Conservation (phyloP, 2,797 vertebrate species). For the Loriculus beryllinus region DNA sequence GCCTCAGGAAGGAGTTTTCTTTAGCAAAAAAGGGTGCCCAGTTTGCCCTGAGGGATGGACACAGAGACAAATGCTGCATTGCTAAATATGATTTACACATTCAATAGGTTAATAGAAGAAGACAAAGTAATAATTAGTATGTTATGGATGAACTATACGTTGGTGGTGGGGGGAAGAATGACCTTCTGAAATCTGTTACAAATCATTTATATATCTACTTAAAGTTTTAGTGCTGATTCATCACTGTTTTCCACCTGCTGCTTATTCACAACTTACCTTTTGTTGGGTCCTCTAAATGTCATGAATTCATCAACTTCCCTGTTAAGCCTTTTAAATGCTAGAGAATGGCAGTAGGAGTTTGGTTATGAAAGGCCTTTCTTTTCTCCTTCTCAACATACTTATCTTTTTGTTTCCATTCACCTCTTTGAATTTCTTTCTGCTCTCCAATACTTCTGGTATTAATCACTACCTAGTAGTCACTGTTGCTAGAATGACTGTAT, state of each 20-base stretch:
- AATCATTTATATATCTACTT: conserved; percentile 1
- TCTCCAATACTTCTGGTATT: not conserved
- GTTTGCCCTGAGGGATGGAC: not conserved
- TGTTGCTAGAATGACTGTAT: not conserved
- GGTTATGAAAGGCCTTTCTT: not conserved
- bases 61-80: not conserved
- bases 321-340: not conserved
- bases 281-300: not conserved
- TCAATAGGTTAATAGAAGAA: not conserved
- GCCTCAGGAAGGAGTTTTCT: not conserved
- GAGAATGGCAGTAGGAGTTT: not conserved
- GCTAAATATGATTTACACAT: not conserved
- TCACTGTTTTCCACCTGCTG: not conserved
- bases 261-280: conserved; percentile 9
- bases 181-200: not conserved
- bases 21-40: not conserved
- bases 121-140: not conserved
- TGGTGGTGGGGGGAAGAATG: not conserved
- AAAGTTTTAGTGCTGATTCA: conserved; percentile 5
- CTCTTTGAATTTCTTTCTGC: not conserved
- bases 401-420: not conserved
- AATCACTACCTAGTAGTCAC: not conserved
- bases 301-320: not conserved
- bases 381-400: not conserved
- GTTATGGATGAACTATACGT: not conserved